phyloP scores from a whole-genome alignment of 2,113 vertebrate species.

The Okapia johnstoni region DNA sequence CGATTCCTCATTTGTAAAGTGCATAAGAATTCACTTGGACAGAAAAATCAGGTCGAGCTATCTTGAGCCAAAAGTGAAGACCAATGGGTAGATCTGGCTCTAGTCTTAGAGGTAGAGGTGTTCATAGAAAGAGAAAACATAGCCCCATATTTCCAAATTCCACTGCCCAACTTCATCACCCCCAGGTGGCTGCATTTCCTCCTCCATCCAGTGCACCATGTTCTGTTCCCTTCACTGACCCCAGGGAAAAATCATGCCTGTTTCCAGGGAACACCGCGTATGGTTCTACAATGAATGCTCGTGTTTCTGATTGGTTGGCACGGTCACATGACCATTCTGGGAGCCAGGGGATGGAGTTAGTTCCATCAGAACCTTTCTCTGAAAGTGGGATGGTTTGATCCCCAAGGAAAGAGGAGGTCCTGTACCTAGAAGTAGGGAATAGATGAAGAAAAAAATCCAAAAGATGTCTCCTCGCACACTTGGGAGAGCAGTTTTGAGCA shows the following conservation, averaged over 20 bases:
- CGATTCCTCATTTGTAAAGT: not conserved
- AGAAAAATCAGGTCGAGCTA: not conserved
- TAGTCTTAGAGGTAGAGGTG: not conserved
- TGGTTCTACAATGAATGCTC: rapidly evolving
- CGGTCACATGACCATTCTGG: not conserved
- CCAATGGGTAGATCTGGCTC: not conserved
- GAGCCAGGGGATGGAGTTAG: not conserved
- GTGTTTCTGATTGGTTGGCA: not conserved
- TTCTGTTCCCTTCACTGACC: not conserved
- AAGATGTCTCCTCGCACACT: not conserved
- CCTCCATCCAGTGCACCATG: rapidly evolving
- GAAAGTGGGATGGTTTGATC: not conserved
- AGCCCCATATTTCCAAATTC: not conserved
- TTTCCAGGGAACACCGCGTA: not conserved
- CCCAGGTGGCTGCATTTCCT: not conserved
- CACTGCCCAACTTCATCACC: not conserved
- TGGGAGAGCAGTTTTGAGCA: not conserved
- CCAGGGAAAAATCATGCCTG: rapidly evolving
- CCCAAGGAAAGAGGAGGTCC: not conserved
- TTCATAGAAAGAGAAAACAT: not conserved
- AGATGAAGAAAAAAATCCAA: not conserved
- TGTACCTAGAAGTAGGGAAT: not conserved
- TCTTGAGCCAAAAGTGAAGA: not conserved
- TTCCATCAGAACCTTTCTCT: not conserved
- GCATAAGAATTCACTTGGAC: not conserved